Base-by-base conservation (phyloP, 2,113 vertebrate genomes). In the Crypturellus undulatus region DNA sequence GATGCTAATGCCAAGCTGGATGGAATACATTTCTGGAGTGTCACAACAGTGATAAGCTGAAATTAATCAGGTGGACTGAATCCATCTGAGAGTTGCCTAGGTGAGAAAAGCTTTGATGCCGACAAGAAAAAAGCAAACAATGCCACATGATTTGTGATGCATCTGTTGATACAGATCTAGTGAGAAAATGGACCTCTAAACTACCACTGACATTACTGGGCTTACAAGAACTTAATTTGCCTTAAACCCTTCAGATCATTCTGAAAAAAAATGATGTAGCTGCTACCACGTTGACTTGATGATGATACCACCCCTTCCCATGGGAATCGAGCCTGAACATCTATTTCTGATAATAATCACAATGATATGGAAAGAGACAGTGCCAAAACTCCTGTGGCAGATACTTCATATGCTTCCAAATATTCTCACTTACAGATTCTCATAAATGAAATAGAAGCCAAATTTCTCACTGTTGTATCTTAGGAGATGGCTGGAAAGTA, bases 161-260 rank as follows among this genome's bases (percentile, higher is more conserved):
- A 49, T 11, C 59, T 69, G 12, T 38, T 30, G 67, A 49, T 83
- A 28, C 26, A 34, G 38, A 47, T 32, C 38, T 25, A n/a, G 45
- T 18, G 62, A 51, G 59, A 36, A 79, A 51, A 0, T 0, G 4
- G 32, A 49, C 21, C 56, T 10, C 30, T 20, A 43, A 45, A 16
- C 65, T 75, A 34, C n/a, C 6, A 4, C 49, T 59, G 45, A 25
- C 16, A 16, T 67, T 70, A 10, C 40, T 43, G 52, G 56, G 3
- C 58, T 71, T 47, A 42, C 4, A 68, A 38, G 79, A 84, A 70
- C 56, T 71, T 60, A 12, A 4, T 71, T 78, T 91, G 24, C 42
- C 26, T 80, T 70, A 28, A 45, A 38, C 72, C 38, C 60, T 51
- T 16, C 64, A 59, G 4, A 49, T 78, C 34, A 32, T 22, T 28